Conservation (phyloP, 2,888 invertebrate species). For the Metellina segmentata region DNA sequence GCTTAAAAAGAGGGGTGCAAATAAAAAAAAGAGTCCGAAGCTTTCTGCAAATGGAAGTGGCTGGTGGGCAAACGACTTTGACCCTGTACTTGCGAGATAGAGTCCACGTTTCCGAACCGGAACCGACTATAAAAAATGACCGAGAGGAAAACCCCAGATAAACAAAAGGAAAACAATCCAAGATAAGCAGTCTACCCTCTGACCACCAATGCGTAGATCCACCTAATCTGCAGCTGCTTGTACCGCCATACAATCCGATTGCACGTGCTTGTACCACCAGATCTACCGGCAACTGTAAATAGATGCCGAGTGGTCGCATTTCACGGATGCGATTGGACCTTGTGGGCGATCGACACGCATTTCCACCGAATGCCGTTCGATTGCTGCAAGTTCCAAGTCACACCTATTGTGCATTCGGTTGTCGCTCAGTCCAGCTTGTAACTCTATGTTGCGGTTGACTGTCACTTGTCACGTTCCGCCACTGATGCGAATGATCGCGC, state of each 20-base stretch:
- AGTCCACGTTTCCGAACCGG: constrained; percentile 6
- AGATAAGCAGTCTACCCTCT: constrained; percentile 1
- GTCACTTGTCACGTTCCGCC: neutral
- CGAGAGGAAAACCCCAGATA: neutral
- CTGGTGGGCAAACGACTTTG: neutral
- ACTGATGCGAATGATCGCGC: neutral
- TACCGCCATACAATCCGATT: too few relatives aligned
- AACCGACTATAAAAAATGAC: neutral
- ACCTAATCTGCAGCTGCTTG: constrained; percentile 30
- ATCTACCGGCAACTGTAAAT: neutral
- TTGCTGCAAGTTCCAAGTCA: neutral
- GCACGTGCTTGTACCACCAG: neutral
- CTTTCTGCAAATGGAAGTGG: neutral
- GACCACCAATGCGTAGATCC: constrained; percentile 64
- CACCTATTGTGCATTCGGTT: too few relatives aligned
- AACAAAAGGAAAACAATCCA: constrained; percentile 1
- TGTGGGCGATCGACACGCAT: neutral
- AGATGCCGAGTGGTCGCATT: neutral
- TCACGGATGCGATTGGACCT: constrained; percentile 2
- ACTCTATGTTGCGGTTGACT: neutral
- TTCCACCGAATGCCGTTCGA: neutral
- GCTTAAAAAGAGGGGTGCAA: neutral
- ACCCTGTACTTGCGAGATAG: constrained; percentile 11
- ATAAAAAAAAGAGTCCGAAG: neutral
- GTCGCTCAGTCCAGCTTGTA: neutral